phyloP scores from a whole-genome alignment of 2,888 invertebrate species.

The Syritta pipiens region DNA sequence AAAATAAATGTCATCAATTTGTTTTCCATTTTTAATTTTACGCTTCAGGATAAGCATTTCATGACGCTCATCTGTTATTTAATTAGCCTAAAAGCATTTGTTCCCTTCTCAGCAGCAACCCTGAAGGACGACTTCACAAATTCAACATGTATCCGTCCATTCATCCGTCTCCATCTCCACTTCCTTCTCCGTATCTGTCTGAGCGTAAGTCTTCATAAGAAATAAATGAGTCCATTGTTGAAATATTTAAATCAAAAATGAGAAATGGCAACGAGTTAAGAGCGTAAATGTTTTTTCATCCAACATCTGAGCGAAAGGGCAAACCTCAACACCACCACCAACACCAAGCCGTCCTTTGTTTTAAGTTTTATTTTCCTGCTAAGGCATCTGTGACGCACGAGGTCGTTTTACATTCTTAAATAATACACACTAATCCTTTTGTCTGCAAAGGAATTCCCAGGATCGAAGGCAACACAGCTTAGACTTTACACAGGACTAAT shows the following conservation, averaged over 20 bases:
- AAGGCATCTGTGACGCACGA: background rate
- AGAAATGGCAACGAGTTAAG: slow-evolving; percentile 64
- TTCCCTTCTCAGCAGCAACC: slow-evolving; percentile 5
- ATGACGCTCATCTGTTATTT: slow-evolving; percentile 38
- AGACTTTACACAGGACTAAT: slow-evolving; percentile 8
- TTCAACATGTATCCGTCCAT: slow-evolving; percentile 18
- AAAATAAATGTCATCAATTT: slow-evolving; percentile 21
- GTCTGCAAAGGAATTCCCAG: background rate
- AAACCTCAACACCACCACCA: background rate
- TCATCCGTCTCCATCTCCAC: background rate
- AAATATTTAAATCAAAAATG: slow-evolving; percentile 66
- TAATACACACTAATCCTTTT: slow-evolving; percentile 29
- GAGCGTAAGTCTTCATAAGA: slow-evolving; percentile 63
- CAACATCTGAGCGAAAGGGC: slow-evolving; percentile 8
- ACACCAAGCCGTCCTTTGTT: slow-evolving; percentile 28
- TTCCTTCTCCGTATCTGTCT: too few relatives aligned
- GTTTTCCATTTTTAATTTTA: slow-evolving; percentile 6
- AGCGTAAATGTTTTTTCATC: background rate
- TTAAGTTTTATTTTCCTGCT: slow-evolving; percentile 13
- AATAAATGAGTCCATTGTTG: slow-evolving; percentile 57
- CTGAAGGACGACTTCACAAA: background rate
- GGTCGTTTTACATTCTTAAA: slow-evolving; percentile 30
- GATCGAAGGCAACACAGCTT: background rate
- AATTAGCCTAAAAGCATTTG: slow-evolving; percentile 37
- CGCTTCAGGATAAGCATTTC: slow-evolving; percentile 21